A percentile compares a stretch with the other conserved stretches of the same genome.
Conservation (phyloP, 1,140 invertebrate species). For the Marisa cornuarietis region DNA sequence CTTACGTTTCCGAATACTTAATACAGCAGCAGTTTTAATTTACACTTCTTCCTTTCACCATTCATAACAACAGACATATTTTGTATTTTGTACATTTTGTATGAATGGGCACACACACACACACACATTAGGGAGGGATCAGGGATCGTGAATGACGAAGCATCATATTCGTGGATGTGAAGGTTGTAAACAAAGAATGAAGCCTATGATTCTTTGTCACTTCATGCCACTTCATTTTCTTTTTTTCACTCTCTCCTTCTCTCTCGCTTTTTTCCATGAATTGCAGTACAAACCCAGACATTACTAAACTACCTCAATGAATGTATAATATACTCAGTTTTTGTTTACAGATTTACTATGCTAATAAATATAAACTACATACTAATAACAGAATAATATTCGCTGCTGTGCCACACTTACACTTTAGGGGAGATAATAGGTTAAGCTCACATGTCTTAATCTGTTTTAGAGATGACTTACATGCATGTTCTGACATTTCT, state of each 20-base stretch:
- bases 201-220: not conserved
- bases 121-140: not conserved
- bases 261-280: not conserved
- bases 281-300: not conserved
- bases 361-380: no score
- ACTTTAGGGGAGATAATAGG: no score
- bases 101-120: not conserved
- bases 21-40: not conserved
- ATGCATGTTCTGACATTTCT: no score
- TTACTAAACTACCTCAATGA: no score
- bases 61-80: not conserved
- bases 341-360: no score
- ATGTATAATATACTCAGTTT: no score
- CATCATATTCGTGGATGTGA: not conserved
- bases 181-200: not conserved
- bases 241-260: not conserved
- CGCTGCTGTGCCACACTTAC: no score
- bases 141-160: not conserved
- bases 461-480: no score
- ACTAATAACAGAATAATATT: no score
- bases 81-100: not conserved
- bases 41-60: not conserved
- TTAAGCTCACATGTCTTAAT: no score
- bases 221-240: not conserved
- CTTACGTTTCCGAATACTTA: not conserved